Conservation (phyloP, 2,888 invertebrate genomes). For the Lasioglossum villosulum region DNA sequence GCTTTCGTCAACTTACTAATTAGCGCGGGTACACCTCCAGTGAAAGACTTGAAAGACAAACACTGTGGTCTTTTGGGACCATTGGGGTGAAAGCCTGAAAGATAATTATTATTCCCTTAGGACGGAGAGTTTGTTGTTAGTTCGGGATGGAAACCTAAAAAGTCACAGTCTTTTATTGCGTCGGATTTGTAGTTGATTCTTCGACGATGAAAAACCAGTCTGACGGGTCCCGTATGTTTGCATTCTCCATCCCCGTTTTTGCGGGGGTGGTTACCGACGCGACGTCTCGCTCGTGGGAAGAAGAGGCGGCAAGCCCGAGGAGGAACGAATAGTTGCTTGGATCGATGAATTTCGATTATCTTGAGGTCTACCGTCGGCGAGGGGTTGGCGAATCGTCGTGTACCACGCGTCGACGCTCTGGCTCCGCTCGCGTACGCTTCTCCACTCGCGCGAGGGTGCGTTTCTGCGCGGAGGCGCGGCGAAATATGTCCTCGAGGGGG, state of each 20-base stretch:
- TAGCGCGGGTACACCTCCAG: background rate
- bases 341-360: conserved; percentile 76
- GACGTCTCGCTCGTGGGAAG: background rate
- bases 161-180: too few species aligned
- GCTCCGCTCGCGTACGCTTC: conserved; percentile 61
- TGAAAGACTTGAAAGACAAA: background rate
- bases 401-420: conserved; percentile 64
- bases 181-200: too few species aligned
- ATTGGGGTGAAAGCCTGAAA: too few species aligned
- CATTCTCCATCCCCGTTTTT: background rate
- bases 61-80: background rate
- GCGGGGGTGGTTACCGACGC: background rate
- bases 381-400: conserved; percentile 50
- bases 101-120: too few species aligned
- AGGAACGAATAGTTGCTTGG: conserved; percentile 1
- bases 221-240: too few species aligned
- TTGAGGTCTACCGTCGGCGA: conserved; percentile 39
- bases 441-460: background rate
- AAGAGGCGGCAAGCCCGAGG: background rate
- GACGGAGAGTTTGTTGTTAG: too few species aligned
- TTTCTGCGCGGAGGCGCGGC: background rate
- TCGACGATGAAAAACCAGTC: too few species aligned
- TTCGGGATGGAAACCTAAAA: too few species aligned
- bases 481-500: conserved; percentile 23
- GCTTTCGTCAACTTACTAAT: background rate